A percentile compares a stretch with the other conserved stretches of the same genome.
Conservation (phyloP, 2,888 invertebrate genomes). For the Drosophila demipolita region DNA sequence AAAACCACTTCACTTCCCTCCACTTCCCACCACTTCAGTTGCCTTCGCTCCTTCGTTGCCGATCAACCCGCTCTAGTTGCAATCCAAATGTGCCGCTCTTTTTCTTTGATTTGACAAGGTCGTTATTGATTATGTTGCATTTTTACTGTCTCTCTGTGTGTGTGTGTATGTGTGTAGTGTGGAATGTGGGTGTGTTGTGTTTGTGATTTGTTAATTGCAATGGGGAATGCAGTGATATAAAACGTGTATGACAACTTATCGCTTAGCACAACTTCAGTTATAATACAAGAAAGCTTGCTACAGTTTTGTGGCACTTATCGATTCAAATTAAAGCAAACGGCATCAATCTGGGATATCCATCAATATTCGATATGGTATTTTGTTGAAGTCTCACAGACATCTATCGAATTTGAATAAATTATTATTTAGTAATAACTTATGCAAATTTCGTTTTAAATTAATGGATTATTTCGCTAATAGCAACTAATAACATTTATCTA, state of each 20-base stretch:
- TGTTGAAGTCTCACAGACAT: background rate
- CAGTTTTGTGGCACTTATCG: background rate
- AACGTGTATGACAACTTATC: background rate
- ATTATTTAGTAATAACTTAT: background rate
- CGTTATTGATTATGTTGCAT: slow-evolving; percentile 63
- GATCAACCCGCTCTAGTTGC: slow-evolving; percentile 5
- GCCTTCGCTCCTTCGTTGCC: background rate
- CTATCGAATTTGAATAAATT: background rate
- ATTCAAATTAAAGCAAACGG: background rate
- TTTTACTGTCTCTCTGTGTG: slow-evolving; percentile 1
- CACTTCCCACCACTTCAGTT: background rate
- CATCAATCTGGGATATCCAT: background rate
- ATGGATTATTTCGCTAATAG: background rate
- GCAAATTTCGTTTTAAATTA: background rate
- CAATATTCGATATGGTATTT: background rate
- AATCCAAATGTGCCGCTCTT: slow-evolving; percentile 21
- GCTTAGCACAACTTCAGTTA: background rate
- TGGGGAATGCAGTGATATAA: background rate
- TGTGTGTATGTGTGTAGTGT: background rate
- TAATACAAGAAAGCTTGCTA: background rate
- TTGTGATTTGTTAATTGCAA: slow-evolving; percentile 5
- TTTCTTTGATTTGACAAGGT: slow-evolving; percentile 69
- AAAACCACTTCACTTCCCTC: slow-evolving; percentile 12
- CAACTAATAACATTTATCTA: slow-evolving; percentile 1
- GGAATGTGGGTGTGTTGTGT: slow-evolving; percentile 1